Evolutionary conservation across 2,888 invertebrate species (phyloP).

Genomic region (Caenorhabditis afra): DNA sequence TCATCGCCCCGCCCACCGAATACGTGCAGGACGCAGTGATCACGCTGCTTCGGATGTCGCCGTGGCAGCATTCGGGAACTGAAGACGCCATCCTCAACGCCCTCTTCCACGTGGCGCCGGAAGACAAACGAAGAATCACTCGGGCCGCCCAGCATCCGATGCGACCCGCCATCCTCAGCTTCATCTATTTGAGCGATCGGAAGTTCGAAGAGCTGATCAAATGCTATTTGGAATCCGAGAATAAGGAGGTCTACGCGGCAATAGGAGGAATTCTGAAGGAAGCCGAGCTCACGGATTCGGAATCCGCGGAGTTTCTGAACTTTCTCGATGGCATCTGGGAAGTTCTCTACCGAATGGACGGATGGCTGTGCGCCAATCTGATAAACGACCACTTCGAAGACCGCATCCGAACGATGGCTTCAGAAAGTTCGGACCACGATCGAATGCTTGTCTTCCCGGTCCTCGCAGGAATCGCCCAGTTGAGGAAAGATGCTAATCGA

Average conservation of each 20-base stretch:
- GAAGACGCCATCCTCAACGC: conserved; percentile 50
- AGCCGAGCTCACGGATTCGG: conserved; percentile 37
- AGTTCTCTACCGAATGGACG: conserved; percentile 45
- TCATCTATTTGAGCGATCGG: conserved; percentile 58
- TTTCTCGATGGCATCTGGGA: conserved; percentile 29
- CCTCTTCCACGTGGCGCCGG: conserved; percentile 35
- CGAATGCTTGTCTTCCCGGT: conserved; percentile 58
- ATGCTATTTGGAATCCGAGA: conserved; percentile 47
- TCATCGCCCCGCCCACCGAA: conserved; percentile 57
- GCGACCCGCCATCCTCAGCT: conserved; percentile 52
- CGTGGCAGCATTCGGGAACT: conserved; percentile 40
- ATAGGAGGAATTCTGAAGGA: conserved; percentile 53
- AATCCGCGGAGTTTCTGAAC: conserved; percentile 31
- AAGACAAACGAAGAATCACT: conserved; percentile 45
- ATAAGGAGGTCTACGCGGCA: conserved; percentile 44
- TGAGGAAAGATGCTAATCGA: conserved; percentile 52
- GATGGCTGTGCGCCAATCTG: conserved; percentile 57
- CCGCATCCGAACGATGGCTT: conserved; percentile 32
- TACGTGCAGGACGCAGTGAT: conserved; percentile 58
- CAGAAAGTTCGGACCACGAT: conserved; percentile 27
- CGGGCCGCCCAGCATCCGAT: conserved; percentile 57
- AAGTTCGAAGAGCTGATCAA: conserved; percentile 61
- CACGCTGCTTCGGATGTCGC: conserved; percentile 39
- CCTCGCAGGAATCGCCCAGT: conserved; percentile 45
- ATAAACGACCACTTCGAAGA: conserved; percentile 66